Base-by-base conservation (phyloP, 1,140 invertebrate genomes). In the Lepidurus apus region DNA sequence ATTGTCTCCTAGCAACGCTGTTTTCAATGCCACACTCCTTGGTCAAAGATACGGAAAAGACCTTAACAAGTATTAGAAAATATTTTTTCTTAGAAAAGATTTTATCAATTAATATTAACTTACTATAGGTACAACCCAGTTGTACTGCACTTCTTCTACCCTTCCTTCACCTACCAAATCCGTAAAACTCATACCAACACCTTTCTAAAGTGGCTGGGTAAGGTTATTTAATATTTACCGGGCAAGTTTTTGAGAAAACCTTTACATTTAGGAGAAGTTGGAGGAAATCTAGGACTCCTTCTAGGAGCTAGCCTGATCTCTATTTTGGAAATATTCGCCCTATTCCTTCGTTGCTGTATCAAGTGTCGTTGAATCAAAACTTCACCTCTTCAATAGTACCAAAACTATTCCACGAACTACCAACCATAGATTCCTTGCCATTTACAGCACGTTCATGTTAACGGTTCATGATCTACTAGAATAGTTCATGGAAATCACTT, bases 251-350 rank as follows among this genome's bases (percentile, higher is more conserved):
- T 0, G 8, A 24, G 11, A 11, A 75, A 65, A 65, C 5, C 6
- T 65, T 13, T 43, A 4, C 34, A 1, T 21, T 9, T 34, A 79
- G 78, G 73, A 44, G 78, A 79, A n/a, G 78, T 79, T 47, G 78
- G 78, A 10, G 78, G 78, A 7, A 79, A 79, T 42, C 74, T 79
- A 74, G 47, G 78, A 21, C 73, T 79, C 1, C 75, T 75, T 42
- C 73, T 79, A 8, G 78, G 78, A 24, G 78, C 78, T 74, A 79
- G 78, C 43, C 42, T 79, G 21, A 74, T 79, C 0, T 75, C 78
- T 21, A 74, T 79, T 74, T 47, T 79, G 43, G 78, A 79, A 45
- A 75, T 79, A 1, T 10, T 53, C 7, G 73, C 75, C 21, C 43
- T 79, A 21, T 65, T 65, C 21, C 21, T 65, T 21, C 53, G 75